Evolutionary conservation across 64 coral and sea anemone genomes (phyloP).

Genomic region (Acropora yongei): DNA sequence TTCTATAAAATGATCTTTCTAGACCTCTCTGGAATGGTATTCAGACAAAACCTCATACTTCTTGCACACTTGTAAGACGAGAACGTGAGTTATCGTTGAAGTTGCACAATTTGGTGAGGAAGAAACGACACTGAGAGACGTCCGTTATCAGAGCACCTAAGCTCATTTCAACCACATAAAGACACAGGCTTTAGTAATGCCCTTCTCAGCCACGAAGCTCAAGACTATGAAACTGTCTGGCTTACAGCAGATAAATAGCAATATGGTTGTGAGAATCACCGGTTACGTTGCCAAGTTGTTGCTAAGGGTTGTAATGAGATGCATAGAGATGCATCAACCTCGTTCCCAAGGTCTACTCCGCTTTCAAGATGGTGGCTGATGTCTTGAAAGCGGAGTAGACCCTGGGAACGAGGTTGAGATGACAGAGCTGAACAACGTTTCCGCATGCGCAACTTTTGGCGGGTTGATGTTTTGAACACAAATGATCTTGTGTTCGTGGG

Average conservation of each 20-base stretch:
- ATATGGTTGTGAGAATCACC: neutral
- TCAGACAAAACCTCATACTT: neutral
- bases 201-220: neutral
- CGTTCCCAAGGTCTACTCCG: too few relatives aligned
- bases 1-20: neutral
- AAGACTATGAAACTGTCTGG: neutral
- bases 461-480: too few relatives aligned
- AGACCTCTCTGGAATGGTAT: neutral
- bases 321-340: too few relatives aligned
- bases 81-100: too few relatives aligned
- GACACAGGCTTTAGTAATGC: neutral
- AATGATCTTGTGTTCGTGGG: too few relatives aligned
- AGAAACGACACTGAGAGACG: too few relatives aligned
- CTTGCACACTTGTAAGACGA: too few relatives aligned
- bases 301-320: neutral
- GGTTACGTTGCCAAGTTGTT: slow-evolving; percentile 42
- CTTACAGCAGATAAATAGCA: neutral
- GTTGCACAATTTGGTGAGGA: neutral
- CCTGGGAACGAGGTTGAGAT: too few relatives aligned
- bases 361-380: too few relatives aligned
- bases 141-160: neutral
- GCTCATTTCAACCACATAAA: neutral
- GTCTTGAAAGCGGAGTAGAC: too few relatives aligned
- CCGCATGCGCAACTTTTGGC: too few relatives aligned
- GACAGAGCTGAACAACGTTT: too few relatives aligned